These are phyloP conservation scores for Ovibos moschatus DNA, from an alignment of 2,113 vertebrate species.

Conservation along the genomic window DNA sequence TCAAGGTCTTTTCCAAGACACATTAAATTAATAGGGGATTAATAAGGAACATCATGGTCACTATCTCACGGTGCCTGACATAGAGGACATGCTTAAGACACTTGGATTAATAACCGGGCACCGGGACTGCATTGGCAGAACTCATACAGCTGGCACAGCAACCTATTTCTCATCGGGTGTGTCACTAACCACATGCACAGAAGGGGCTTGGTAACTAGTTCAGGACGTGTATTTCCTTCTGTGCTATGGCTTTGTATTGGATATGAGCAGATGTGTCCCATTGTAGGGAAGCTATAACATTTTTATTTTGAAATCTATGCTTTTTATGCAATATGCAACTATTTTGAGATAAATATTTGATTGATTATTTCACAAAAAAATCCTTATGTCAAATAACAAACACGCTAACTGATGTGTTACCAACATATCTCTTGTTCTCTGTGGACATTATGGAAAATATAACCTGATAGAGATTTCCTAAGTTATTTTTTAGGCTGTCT, in stretches of 20 bases:
- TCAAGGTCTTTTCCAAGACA: neutral
- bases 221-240: neutral
- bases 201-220: neutral
- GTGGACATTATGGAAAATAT: neutral
- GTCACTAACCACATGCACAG: rapidly evolving
- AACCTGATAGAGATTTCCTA: neutral
- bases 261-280: neutral
- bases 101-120: rapidly evolving
- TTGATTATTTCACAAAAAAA: neutral
- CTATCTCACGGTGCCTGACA: rapidly evolving
- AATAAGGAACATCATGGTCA: neutral
- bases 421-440: neutral
- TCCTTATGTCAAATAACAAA: neutral
- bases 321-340: neutral
- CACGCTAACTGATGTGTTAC: neutral
- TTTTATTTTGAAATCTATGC: neutral
- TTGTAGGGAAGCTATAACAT: neutral
- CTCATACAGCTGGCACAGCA: rapidly evolving
- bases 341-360: neutral
- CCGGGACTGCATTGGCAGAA: rapidly evolving
- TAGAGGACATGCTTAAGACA: neutral
- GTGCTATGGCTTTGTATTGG: neutral
- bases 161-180: neutral
- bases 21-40: neutral
- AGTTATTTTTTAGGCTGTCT: neutral